These are phyloP conservation scores for Falcunculus frontatus DNA, from an alignment of 2,113 vertebrate genomes.

Conservation along the genomic window DNA sequence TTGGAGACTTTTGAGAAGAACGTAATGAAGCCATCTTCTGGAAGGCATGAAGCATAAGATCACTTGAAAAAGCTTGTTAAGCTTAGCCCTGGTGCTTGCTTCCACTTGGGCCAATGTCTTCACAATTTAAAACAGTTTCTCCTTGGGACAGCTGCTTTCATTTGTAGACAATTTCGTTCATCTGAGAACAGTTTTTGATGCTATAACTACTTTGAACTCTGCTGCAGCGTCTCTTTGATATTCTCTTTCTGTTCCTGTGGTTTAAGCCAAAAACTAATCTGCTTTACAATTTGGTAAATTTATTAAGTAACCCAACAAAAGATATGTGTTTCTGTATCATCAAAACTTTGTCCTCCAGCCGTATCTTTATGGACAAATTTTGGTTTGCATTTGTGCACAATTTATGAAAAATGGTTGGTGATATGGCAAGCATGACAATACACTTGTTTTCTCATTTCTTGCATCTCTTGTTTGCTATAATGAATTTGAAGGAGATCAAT, in stretches of 20 bases:
- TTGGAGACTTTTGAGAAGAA: background rate
- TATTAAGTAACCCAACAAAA: background rate
- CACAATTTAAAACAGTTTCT: background rate
- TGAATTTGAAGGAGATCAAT: background rate
- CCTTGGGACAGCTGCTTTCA: background rate
- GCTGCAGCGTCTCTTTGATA: background rate
- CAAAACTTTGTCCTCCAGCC: background rate
- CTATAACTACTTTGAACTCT: background rate
- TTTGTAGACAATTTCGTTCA: background rate
- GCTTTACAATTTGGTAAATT: background rate
- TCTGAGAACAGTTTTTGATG: background rate
- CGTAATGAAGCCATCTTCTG: accelerated
- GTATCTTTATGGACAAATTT: background rate
- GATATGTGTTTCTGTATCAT: background rate
- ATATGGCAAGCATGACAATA: background rate
- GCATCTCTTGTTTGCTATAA: background rate
- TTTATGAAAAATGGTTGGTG: background rate
- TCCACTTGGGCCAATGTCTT: background rate
- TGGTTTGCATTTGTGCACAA: background rate
- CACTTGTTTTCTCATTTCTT: background rate
- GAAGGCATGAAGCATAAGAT: background rate
- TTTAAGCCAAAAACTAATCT: background rate
- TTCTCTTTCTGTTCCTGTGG: background rate
- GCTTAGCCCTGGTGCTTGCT: background rate
- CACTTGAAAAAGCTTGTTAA: background rate